Base-by-base conservation (phyloP, 2,888 invertebrate genomes). In the Willowsia nigromaculata region DNA sequence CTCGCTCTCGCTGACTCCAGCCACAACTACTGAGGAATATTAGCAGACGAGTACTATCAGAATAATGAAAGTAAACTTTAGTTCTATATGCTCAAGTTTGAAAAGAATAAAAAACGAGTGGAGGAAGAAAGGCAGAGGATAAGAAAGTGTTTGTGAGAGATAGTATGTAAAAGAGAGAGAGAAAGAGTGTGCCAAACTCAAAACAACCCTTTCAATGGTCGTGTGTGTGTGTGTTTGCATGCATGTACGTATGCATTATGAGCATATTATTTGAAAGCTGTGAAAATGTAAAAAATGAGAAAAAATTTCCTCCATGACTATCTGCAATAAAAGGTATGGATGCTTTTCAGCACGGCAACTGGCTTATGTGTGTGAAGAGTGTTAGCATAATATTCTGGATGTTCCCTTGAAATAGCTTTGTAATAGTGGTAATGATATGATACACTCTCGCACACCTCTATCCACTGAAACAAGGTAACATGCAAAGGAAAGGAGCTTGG, bases 61-160 rank as follows among this genome's bases (percentile, higher is more conserved):
- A 74, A 76, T 74, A 85, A 74, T 59, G 85, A 59, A 56, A 71
- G 37, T 59, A 76, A 56, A 83, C 53, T 83, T 83, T 83, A 83
- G 33, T 82, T 82, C 50, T 59, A 22, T 33, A 50, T 47, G 15
- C 15, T n/a, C 18, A 18, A 47, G 18, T 22, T 65, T 83, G 83
- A 37, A 83, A 83, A 33, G 82, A 82, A 50, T 43, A 25, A 74
- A n/a, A 74, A 43, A 47, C 4, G 6, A 65, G 65, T 7, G 65
- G 13, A 37, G 9, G 30, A 0, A 18, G 43, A 43, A 22, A 22
- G 71, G 33, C 30, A 62, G 33, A 37, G 37, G 37, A 59, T 25
- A 59, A 59, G 25, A 59, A 59, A 50, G 50, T 50, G 50, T 50
- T 3, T 43, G 11, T 37, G 15, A 43, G 27, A 33, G 18, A 30